A percentile compares a stretch with the other conserved stretches of the same genome.
These are phyloP conservation scores for Melanostoma scalare DNA, from an alignment of 2,888 invertebrate genomes.

Conservation along the genomic window DNA sequence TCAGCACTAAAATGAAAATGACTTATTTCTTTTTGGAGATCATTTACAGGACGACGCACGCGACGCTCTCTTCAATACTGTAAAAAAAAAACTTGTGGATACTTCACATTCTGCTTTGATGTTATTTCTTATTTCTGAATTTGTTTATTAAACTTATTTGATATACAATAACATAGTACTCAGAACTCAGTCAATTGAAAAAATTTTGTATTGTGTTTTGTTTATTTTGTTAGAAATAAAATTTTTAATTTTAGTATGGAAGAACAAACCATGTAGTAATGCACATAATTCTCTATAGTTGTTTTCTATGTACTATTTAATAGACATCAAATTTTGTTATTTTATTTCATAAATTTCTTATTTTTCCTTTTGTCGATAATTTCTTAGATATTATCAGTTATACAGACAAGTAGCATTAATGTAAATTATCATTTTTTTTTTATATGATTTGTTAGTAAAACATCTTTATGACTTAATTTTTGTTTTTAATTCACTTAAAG, in stretches of 20 bases:
- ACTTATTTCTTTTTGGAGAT: no score
- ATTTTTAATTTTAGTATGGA: slow-evolving; percentile 57
- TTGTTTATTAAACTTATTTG: slow-evolving; percentile 18
- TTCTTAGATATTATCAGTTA: slow-evolving; percentile 38
- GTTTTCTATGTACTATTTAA: slow-evolving; percentile 58
- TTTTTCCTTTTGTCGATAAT: slow-evolving; percentile 24
- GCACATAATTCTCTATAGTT: slow-evolving; percentile 54
- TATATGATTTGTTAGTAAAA: slow-evolving; percentile 27
- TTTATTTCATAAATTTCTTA: slow-evolving; percentile 21
- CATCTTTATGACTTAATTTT: slow-evolving; percentile 4
- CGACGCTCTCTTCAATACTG: no score
- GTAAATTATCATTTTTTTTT: slow-evolving; percentile 55
- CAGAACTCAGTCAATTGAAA: slow-evolving; percentile 58
- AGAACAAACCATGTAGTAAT: slow-evolving; percentile 65
- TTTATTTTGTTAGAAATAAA: slow-evolving; percentile 43
- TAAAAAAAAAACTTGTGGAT: no score
- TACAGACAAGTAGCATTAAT: slow-evolving; percentile 61
- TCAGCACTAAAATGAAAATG: no score
- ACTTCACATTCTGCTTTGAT: background rate
- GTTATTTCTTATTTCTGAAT: slow-evolving; percentile 5
- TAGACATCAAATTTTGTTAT: slow-evolving; percentile 65
- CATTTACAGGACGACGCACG: no score
- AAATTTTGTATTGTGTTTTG: slow-evolving; percentile 28
- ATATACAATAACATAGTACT: slow-evolving; percentile 26
- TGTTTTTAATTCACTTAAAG: slow-evolving; percentile 31